Evolutionary conservation across 2,113 vertebrate genomes (phyloP), one percentile per base, ranked within the genome.

Genomic region (Pterophyllum scalare): DNA sequence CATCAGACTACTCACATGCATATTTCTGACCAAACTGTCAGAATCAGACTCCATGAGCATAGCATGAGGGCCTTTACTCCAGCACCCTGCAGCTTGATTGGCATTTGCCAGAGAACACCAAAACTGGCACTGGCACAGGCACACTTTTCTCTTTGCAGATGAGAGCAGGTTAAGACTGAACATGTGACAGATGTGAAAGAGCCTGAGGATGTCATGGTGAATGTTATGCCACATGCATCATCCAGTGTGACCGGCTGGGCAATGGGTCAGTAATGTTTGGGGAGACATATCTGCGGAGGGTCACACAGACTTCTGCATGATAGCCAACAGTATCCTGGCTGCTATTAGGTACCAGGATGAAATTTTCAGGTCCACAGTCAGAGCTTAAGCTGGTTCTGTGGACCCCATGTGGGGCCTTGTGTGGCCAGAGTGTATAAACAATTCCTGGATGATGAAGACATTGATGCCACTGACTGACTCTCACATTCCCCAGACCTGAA

Each of bases 131-230:
- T 9, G 35, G n/a, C 35, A 43, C 38, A 43, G 13, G 62, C 3
- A 43, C 0, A 1, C 35, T n/a, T 14, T 43, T 1, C 2, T 43
- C 62, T 1, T 65, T 13, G 40, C n/a, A 65, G n/a, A 43, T 65
- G 40, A 40, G 22, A 15, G 38, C 35, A 43, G 35, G 35, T 64
- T 9, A 33, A 64, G 33, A 40, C 20, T 64, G 35, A 64, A 64
- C 35, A n/a, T 22, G 35, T 64, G 61, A 64, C 14, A 40, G 0
- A 40, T 38, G 12, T 38, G 3, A 35, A 7, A 64, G 0, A 64
- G 13, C n/a, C 35, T 65, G 62, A 0, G 35, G 35, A 65, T 43
- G 35, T n/a, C 40, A 43, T 0, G 40, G 62, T 43, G 40, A 43
- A 15, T 65, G 35, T 22, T 65, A 17, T n/a, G 22, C 61, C 61